phyloP scores from a whole-genome alignment of 2,113 vertebrate genomes.

The Triplophysa tibetana region DNA sequence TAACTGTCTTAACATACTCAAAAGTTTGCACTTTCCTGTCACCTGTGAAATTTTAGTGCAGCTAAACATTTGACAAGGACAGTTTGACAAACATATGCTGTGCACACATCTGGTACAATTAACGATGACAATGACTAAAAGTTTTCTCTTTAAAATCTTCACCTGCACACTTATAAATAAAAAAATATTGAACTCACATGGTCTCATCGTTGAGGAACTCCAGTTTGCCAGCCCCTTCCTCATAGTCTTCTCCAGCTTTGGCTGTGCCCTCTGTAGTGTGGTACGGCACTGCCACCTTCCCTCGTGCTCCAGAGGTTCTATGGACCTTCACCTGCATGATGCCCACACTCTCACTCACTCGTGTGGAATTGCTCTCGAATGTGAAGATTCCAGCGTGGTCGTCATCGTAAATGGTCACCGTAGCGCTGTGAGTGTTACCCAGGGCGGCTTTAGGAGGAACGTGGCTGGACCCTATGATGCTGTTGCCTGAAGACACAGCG shows the following conservation, averaged over 20 bases:
- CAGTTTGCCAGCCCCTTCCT: conserved; percentile 79
- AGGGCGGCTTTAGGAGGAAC: conserved; percentile 73
- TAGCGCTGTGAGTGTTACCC: conserved; percentile 71
- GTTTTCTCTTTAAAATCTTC: neutral
- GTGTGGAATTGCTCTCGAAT: conserved; percentile 71
- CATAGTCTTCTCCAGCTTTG: conserved; percentile 81
- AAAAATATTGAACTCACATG: conserved; percentile 71
- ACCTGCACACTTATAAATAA: neutral
- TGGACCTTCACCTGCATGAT: conserved; percentile 82
- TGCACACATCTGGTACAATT: neutral
- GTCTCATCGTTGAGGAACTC: conserved; percentile 85
- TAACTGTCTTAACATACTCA: neutral
- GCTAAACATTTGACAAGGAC: conserved; percentile 4
- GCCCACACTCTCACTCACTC: conserved; percentile 83
- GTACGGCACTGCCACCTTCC: conserved; percentile 81
- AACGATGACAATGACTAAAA: neutral
- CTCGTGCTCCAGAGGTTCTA: conserved; percentile 81
- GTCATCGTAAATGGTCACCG: conserved; percentile 84
- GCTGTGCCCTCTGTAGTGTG: conserved; percentile 79
- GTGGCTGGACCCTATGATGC: conserved; percentile 61
- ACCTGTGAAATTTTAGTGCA: neutral
- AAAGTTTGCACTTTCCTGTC: neutral
- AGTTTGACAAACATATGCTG: conserved; percentile 6
- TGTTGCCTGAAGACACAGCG: conserved; percentile 71
- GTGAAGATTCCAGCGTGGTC: conserved; percentile 86